Percentiles rank a stretch among this genome's conserved stretches.
phyloP scores from a whole-genome alignment of 2,113 vertebrate species.

The Macroglossus sobrinus region DNA sequence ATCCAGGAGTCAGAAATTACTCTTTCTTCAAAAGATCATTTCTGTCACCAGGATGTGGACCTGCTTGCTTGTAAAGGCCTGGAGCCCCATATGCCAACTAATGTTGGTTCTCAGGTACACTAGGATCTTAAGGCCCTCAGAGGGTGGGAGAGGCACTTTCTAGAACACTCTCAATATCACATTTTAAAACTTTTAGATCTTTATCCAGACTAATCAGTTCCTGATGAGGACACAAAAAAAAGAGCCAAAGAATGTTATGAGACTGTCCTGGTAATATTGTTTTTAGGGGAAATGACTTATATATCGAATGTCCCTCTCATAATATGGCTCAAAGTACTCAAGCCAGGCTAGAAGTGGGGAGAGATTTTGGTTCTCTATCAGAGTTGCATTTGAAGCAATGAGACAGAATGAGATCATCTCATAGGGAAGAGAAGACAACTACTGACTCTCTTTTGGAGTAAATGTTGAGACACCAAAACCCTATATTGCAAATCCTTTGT shows the following conservation, averaged over 20 bases:
- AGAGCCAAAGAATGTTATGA: background rate
- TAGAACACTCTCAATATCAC: background rate
- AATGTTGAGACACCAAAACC: background rate
- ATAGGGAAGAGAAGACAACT: background rate
- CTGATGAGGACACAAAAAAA: background rate
- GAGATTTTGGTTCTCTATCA: background rate
- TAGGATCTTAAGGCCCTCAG: background rate
- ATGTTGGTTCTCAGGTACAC: constrained; percentile 47
- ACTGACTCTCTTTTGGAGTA: background rate
- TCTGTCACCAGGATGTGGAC: background rate
- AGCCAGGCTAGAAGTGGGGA: background rate
- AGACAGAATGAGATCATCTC: background rate
- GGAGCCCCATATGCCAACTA: background rate
- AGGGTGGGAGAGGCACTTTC: background rate
- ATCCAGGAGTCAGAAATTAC: constrained; percentile 8
- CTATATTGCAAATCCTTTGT: background rate
- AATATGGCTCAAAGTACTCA: background rate
- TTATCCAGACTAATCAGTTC: background rate
- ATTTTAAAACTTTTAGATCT: background rate
- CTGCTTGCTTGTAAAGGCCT: background rate
- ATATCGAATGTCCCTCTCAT: background rate
- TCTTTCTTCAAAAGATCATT: constrained; percentile 14
- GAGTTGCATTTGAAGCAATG: background rate
- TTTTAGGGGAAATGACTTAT: background rate
- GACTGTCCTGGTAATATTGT: background rate